Evolutionary conservation across 2,113 vertebrate species (phyloP).

Genomic region (Haplochromis vanheusdeni): DNA sequence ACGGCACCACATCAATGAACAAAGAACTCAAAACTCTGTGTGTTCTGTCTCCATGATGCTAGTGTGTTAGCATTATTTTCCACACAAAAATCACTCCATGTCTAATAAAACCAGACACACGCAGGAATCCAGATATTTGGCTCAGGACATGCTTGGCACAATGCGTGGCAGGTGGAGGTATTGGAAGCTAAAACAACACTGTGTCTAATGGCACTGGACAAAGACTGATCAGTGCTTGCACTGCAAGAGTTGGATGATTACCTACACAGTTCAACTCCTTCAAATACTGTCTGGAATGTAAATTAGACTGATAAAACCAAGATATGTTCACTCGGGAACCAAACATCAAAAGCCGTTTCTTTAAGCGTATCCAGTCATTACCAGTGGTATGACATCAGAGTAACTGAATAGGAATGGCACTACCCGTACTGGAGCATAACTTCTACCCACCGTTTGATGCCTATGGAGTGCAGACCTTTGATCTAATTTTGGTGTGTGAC

Average conservation of each 20-base stretch:
- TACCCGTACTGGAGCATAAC: background rate
- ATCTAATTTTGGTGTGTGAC: conserved; percentile 63
- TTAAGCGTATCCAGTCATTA: conserved; percentile 15
- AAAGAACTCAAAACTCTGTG: background rate
- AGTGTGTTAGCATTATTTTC: background rate
- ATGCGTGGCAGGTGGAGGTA: background rate
- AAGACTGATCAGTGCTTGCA: background rate
- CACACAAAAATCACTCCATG: background rate
- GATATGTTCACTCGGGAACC: background rate
- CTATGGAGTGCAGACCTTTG: conserved; percentile 43
- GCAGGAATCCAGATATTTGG: background rate
- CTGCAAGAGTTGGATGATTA: conserved; percentile 1
- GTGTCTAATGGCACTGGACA: background rate
- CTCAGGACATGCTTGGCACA: background rate
- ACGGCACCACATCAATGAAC: conserved; percentile 2
- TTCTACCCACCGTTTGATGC: conserved; percentile 36
- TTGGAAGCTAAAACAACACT: background rate
- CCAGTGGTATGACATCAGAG: conserved; percentile 12
- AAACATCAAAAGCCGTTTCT: conserved; percentile 31
- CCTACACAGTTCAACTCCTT: conserved; percentile 1
- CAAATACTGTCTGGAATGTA: conserved; percentile 5
- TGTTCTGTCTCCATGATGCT: background rate
- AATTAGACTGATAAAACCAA: conserved; percentile 16
- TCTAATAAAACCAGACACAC: background rate
- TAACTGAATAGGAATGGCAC: background rate